phyloP scores from a whole-genome alignment of 2,113 vertebrate genomes.

The Brachypteracias leptosomus region DNA sequence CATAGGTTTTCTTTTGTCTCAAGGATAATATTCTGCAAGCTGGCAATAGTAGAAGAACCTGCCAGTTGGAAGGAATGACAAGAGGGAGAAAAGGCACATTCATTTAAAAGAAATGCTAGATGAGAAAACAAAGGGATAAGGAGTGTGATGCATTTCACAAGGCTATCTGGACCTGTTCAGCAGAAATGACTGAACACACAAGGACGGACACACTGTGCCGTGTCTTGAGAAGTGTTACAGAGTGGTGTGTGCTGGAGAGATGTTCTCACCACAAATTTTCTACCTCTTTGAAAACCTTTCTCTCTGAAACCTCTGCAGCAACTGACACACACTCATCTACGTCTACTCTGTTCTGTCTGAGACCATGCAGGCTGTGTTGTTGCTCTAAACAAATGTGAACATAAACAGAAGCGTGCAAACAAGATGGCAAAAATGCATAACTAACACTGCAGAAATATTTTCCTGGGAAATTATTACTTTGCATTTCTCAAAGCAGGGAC shows the following conservation, averaged over 20 bases:
- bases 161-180: neutral
- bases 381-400: neutral
- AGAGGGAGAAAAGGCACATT: neutral
- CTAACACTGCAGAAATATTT: neutral
- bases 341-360: neutral
- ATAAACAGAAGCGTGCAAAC: fast-evolving
- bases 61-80: neutral
- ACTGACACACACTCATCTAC: fast-evolving
- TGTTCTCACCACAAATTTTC: neutral
- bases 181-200: neutral
- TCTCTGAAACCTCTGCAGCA: fast-evolving
- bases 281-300: too few relatives aligned
- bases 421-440: neutral
- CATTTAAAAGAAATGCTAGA: neutral
- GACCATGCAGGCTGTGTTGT: neutral
- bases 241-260: neutral
- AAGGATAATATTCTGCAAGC: neutral
- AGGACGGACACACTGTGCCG: neutral
- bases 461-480: neutral
- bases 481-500: neutral
- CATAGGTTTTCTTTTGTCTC: neutral
- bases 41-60: neutral
- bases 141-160: neutral
- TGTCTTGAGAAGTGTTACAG: neutral
- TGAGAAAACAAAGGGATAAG: neutral